phyloP scores from a whole-genome alignment of 2,888 invertebrate genomes.

The Xestia c-nigrum region DNA sequence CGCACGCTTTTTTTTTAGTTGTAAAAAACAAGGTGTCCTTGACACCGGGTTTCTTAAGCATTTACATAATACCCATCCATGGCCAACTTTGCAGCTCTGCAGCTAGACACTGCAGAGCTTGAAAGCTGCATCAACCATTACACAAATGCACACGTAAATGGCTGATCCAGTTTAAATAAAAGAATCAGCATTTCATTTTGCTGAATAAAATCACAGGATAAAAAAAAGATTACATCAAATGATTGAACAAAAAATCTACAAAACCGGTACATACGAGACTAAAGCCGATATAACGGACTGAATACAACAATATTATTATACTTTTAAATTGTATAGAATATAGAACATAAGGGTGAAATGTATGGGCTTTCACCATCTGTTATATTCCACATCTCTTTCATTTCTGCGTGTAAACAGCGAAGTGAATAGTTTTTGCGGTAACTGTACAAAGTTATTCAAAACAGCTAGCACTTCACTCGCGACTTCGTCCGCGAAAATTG shows the following conservation, averaged over 20 bases:
- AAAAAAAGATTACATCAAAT: not conserved
- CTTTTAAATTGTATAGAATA: constrained; percentile 10
- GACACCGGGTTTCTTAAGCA: not conserved
- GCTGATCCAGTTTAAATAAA: constrained; percentile 5
- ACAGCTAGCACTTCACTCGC: not conserved
- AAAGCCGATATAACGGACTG: not conserved
- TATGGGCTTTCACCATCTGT: not conserved
- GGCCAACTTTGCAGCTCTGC: not conserved
- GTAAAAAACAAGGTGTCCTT: not conserved
- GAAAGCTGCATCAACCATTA: constrained; percentile 9
- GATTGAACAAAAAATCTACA: constrained; percentile 11
- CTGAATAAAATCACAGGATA: constrained; percentile 22
- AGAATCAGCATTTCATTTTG: not conserved
- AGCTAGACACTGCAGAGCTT: not conserved
- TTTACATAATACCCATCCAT: not conserved
- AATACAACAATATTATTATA: constrained; percentile 20
- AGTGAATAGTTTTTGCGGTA: constrained; percentile 1
- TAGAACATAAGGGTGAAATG: not conserved
- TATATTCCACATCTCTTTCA: not conserved
- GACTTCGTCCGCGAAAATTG: no score
- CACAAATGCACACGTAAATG: not conserved
- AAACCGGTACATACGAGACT: constrained; percentile 15
- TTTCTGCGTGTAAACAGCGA: not conserved
- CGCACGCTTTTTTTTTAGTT: constrained; percentile 2
- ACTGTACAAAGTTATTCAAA: not conserved